Evolutionary conservation across 1,140 invertebrate genomes (phyloP).

Genomic region (Drosophila obscura): DNA sequence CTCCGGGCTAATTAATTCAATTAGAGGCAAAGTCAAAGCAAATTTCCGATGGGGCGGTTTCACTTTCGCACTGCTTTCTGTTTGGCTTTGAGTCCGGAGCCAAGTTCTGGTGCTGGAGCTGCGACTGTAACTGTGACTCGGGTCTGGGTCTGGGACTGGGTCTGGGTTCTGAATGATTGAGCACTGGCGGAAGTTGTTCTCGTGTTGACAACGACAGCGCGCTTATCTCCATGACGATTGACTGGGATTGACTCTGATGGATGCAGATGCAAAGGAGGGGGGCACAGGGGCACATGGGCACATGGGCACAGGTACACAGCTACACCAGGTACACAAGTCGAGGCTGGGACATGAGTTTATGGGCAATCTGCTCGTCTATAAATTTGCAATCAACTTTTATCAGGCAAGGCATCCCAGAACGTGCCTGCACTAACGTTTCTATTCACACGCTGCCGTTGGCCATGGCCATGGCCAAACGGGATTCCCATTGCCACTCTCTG

Average conservation of each 20-base stretch:
- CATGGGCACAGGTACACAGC: constrained; percentile 5
- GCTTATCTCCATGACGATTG: constrained; percentile 67
- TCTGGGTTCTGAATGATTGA: constrained; percentile 53
- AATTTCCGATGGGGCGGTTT: constrained; percentile 47
- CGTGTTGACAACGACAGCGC: constrained; percentile 68
- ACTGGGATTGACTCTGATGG: constrained; percentile 55
- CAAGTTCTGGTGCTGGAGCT: constrained; percentile 5
- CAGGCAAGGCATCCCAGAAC: constrained; percentile 63
- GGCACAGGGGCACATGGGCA: not conserved
- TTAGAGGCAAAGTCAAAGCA: constrained; percentile 54
- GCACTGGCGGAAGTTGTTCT: constrained; percentile 71
- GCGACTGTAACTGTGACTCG: not conserved
- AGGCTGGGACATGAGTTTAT: constrained; percentile 64
- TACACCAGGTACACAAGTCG: constrained; percentile 13
- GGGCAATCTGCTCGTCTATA: constrained; percentile 76
- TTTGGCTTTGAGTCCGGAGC: not conserved
- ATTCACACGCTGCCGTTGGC: constrained; percentile 68
- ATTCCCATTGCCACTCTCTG: constrained; percentile 27
- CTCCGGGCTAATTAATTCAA: constrained; percentile 74
- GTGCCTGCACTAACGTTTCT: constrained; percentile 79
- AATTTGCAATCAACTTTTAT: constrained; percentile 83
- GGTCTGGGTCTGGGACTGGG: not conserved
- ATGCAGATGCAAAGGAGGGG: constrained; percentile 5
- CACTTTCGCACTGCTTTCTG: constrained; percentile 61
- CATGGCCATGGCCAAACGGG: constrained; percentile 28